Base-by-base conservation (phyloP, 2,888 invertebrate genomes). In the Acleris holmiana region DNA sequence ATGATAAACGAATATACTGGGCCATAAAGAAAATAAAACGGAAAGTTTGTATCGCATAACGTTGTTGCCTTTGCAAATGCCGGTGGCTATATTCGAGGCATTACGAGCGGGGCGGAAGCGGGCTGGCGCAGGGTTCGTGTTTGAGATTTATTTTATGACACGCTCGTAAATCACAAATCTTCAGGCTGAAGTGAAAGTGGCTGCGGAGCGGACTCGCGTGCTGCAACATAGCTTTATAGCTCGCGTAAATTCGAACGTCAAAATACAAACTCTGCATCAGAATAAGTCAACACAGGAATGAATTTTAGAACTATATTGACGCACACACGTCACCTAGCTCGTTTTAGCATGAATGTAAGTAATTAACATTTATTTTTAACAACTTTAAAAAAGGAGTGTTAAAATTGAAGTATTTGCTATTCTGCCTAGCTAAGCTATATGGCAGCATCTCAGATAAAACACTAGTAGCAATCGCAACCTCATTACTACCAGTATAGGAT, bases 81-180 rank as follows among this genome's bases (percentile, higher is more conserved):
- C 48, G 57, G 47, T 61, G 69, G 68, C 66, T 72, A 73, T 74
- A 72, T 71, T 72, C 66, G 68, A 25, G 64, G 49, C 48, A 54
- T 65, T 65, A 65, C 64, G 69, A 72, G 71, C 66, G 68, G 73
- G 68, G 67, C 63, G 71, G 69, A 70, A 72, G 67, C 61, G 56
- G 60, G 66, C 69, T 67, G 67, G 69, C 58, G 58, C 66, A 60
- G 53, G 51, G 72, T 50, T 72, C 70, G 71, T 73, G 70, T 73
- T 69, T 66, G 67, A 73, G 73, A 74, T 75, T 73, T 74, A 73
- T 76, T 74, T 76, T 76, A 74, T 69, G 72, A 69, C 70, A 56
- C 66, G 64, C 68, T 73, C 73, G 73, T 76, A 74, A 76, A 75
- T 75, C 67, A 64, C 68, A 70, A 72, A 72, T 71, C 69, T 72